Evolutionary conservation across 2,888 invertebrate species (phyloP).

Genomic region (Eupeodes latifasciatus): DNA sequence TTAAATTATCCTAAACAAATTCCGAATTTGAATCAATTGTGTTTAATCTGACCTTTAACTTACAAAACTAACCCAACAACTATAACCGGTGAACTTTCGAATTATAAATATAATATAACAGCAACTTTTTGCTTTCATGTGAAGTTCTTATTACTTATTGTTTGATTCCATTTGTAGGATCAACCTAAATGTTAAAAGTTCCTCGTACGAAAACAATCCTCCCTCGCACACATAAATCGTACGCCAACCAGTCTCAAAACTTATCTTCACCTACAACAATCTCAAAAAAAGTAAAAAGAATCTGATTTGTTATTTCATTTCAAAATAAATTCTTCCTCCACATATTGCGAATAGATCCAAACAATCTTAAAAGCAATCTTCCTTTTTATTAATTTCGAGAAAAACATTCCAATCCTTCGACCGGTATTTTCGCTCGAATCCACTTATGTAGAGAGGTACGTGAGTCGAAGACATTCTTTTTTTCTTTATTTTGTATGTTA

Average conservation of each 20-base stretch:
- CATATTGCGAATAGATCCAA: not conserved
- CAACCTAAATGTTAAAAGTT: too few species aligned
- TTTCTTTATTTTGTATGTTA: slow-evolving; percentile 1
- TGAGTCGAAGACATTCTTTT: not conserved
- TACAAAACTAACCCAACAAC: too few species aligned
- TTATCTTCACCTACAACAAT: not conserved
- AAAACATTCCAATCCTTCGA: slow-evolving; percentile 17
- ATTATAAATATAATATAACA: too few species aligned
- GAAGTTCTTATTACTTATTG: too few species aligned
- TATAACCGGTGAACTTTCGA: too few species aligned
- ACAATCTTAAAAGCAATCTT: slow-evolving; percentile 11
- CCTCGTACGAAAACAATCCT: not conserved
- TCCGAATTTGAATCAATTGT: too few species aligned
- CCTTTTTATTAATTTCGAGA: not conserved
- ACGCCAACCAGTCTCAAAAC: not conserved
- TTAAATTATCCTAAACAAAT: too few species aligned
- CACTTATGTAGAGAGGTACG: not conserved
- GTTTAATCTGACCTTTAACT: too few species aligned
- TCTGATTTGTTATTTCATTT: not conserved
- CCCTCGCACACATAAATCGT: not conserved
- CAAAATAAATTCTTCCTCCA: not conserved
- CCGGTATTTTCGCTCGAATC: not conserved
- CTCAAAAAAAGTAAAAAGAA: not conserved
- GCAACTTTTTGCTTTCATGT: too few species aligned
- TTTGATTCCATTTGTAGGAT: too few species aligned